Conservation (phyloP, 2,113 vertebrate genomes). For the Mus pahari region DNA sequence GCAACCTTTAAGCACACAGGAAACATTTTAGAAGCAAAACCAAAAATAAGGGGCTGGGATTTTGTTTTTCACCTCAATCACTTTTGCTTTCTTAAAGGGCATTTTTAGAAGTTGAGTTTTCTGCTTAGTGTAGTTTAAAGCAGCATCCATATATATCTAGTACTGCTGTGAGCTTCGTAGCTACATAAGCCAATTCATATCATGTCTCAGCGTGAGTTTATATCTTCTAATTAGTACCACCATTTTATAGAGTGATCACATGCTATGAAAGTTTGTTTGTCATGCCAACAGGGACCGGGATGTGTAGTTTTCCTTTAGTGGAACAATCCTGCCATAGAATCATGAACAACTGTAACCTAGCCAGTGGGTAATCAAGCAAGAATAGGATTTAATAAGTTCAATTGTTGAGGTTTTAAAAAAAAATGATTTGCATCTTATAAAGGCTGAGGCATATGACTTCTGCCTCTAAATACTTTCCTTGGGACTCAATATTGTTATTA, state of each 20-base stretch:
- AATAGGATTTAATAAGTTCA: conserved; percentile 85
- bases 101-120: conserved; percentile 83
- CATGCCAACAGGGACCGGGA: conserved; percentile 85
- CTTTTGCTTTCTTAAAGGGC: conserved; percentile 76
- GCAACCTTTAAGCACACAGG: conserved; percentile 61
- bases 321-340: conserved; percentile 76
- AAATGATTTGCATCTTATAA: conserved; percentile 82
- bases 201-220: conserved; percentile 88
- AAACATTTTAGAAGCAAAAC: conserved; percentile 64
- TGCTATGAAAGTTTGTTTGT: conserved; percentile 88
- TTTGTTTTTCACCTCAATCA: conserved; percentile 77
- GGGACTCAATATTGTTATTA: conserved; percentile 82
- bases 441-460: conserved; percentile 81
- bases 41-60: conserved; percentile 64
- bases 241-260: conserved; percentile 87
- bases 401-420: conserved; percentile 74
- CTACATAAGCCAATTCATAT: conserved; percentile 89
- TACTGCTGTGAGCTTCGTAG: conserved; percentile 89
- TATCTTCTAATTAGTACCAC: conserved; percentile 90
- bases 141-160: conserved; percentile 86
- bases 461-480: conserved; percentile 83
- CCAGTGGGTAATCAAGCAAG: conserved; percentile 86
- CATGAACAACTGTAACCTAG: conserved; percentile 79
- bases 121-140: conserved; percentile 85
- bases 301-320: conserved; percentile 75